Percentiles rank a stretch among this genome's conserved stretches.
Evolutionary conservation across 1,140 invertebrate genomes (phyloP).

Genomic region (Rhyacophila brunnea): DNA sequence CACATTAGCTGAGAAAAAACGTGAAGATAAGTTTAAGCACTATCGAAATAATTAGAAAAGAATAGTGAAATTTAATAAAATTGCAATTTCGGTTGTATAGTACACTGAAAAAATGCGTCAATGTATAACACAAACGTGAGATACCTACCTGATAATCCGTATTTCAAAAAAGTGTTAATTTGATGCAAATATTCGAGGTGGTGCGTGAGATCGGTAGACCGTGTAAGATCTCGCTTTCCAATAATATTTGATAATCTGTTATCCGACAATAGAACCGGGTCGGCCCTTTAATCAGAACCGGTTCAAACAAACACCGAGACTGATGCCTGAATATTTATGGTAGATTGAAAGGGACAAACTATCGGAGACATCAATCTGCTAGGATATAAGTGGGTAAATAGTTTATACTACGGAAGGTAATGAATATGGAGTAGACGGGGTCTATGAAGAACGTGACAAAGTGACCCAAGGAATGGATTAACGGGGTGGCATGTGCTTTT

Average conservation of each 20-base stretch:
- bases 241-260: slow-evolving; percentile 24
- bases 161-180: not conserved
- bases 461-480: slow-evolving; percentile 26
- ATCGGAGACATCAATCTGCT: slow-evolving; percentile 31
- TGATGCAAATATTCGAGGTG: not conserved
- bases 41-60: no score
- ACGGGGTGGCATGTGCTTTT: not conserved
- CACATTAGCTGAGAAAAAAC: no score
- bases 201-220: not conserved
- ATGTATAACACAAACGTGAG: no score
- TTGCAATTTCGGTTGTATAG: no score
- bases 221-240: not conserved
- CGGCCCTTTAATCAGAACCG: slow-evolving; percentile 7
- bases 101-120: no score
- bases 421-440: slow-evolving; percentile 27
- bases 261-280: slow-evolving; percentile 26
- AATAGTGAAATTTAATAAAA: no score
- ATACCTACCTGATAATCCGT: no score
- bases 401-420: slow-evolving; percentile 24
- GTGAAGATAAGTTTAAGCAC: no score
- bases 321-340: slow-evolving; percentile 31
- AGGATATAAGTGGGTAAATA: slow-evolving; percentile 32
- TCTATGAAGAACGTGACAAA: slow-evolving; percentile 22
- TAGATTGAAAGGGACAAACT: slow-evolving; percentile 23
- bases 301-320: slow-evolving; percentile 19